phyloP scores from a whole-genome alignment of 2,888 invertebrate species.

The Tachina grossa region DNA sequence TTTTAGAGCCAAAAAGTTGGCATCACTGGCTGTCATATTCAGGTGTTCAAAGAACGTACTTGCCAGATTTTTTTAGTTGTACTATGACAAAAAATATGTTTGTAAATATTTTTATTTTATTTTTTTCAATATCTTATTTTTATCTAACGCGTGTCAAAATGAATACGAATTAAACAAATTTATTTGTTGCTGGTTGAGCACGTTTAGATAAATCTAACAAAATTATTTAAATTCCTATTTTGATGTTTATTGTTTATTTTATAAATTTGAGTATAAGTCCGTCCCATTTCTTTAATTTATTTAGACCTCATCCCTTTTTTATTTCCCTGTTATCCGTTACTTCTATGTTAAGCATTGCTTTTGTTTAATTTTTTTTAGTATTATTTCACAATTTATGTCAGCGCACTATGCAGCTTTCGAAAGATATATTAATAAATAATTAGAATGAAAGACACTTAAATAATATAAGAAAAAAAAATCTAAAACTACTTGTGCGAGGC shows the following conservation, averaged over 20 bases:
- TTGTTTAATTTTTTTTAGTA: slow-evolving; percentile 9
- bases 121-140: too few relatives aligned
- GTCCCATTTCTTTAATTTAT: neutral
- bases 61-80: too few relatives aligned
- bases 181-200: too few relatives aligned
- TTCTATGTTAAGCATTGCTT: slow-evolving; percentile 47
- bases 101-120: too few relatives aligned
- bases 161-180: too few relatives aligned
- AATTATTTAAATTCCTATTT: neutral
- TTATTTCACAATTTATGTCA: slow-evolving; percentile 64
- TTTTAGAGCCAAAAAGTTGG: too few relatives aligned
- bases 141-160: too few relatives aligned
- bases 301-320: neutral
- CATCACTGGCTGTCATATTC: too few relatives aligned
- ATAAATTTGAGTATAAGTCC: neutral
- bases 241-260: neutral
- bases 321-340: slow-evolving; percentile 48
- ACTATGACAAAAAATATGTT: too few relatives aligned
- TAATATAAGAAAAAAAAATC: slow-evolving; percentile 21
- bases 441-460: slow-evolving; percentile 39
- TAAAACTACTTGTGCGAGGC: slow-evolving; percentile 17
- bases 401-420: slow-evolving; percentile 57
- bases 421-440: slow-evolving; percentile 4
- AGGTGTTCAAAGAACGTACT: too few relatives aligned
- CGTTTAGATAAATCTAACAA: too few relatives aligned